Evolutionary conservation across 2,113 vertebrate species (phyloP).

Genomic region (Pluvialis apricaria): DNA sequence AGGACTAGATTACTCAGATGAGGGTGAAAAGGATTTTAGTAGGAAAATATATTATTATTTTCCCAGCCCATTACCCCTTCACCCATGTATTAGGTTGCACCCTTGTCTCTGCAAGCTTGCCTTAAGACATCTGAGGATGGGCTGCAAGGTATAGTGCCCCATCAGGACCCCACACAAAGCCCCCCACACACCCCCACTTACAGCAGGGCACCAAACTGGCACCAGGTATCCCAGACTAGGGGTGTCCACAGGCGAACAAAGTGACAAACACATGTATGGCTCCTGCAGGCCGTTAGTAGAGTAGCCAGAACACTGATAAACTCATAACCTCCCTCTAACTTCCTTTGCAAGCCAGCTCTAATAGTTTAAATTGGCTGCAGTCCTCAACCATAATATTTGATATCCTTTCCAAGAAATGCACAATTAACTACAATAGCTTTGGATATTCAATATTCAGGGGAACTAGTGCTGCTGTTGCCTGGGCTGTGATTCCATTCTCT

Average conservation of each 20-base stretch:
- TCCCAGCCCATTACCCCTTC: not conserved
- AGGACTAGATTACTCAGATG: not conserved
- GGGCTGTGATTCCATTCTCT: not conserved
- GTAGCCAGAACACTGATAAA: not conserved
- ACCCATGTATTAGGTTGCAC: not conserved
- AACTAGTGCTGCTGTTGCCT: not conserved
- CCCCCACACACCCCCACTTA: not conserved
- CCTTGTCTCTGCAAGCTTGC: not conserved
- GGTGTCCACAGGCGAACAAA: not conserved
- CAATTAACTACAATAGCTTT: not conserved
- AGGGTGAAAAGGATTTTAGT: not conserved
- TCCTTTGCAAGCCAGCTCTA: not conserved
- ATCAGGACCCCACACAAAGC: not conserved
- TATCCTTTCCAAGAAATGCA: constrained; percentile 4
- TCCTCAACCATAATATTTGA: not conserved
- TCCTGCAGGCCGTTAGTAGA: not conserved
- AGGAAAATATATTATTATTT: not conserved
- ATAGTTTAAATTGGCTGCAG: constrained; percentile 14
- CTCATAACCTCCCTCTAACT: not conserved
- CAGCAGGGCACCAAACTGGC: not conserved
- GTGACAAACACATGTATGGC: not conserved
- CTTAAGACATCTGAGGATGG: not conserved
- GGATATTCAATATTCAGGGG: not conserved
- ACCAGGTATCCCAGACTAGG: not conserved
- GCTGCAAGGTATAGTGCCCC: not conserved